Percentiles rank a stretch among this genome's conserved stretches.
Evolutionary conservation across 2,888 invertebrate species (phyloP).

Genomic region (Aporophyla nigra): DNA sequence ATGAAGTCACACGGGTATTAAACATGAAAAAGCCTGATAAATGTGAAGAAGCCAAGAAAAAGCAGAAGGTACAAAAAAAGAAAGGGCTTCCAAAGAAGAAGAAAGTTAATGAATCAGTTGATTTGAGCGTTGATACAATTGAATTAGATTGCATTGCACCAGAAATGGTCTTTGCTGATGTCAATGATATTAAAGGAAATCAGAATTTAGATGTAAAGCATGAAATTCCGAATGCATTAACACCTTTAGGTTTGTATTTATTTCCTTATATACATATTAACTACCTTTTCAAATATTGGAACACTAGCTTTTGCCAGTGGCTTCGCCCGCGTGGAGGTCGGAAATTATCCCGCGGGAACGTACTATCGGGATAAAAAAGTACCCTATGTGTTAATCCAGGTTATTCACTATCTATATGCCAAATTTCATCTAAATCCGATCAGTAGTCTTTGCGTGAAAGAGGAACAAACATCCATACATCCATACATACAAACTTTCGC

Average conservation of each 20-base stretch:
- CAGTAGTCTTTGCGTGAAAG: no score
- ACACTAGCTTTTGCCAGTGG: no score
- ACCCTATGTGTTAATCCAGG: no score
- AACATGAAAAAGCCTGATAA: slow-evolving; percentile 50
- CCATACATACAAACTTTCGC: no score
- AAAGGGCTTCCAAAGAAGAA: slow-evolving; percentile 54
- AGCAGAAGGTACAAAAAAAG: slow-evolving; percentile 42
- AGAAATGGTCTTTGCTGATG: slow-evolving; percentile 83
- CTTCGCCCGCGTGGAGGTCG: no score
- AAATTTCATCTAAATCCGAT: no score
- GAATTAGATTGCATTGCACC: slow-evolving; percentile 57
- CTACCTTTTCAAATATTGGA: no score
- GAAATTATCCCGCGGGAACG: no score
- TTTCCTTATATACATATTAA: not conserved
- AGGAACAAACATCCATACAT: no score
- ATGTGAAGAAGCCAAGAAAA: slow-evolving; percentile 51
- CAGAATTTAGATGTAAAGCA: slow-evolving; percentile 73
- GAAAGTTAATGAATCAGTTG: slow-evolving; percentile 47
- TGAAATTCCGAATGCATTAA: slow-evolving; percentile 61
- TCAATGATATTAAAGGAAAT: slow-evolving; percentile 74
- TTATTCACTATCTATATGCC: no score
- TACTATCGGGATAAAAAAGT: no score
- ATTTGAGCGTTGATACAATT: slow-evolving; percentile 13
- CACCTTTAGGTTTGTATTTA: slow-evolving; percentile 60
- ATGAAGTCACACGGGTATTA: slow-evolving; percentile 78